These are phyloP conservation scores for Fregata magnificens DNA, from an alignment of 2,113 vertebrate species.

Conservation along the genomic window DNA sequence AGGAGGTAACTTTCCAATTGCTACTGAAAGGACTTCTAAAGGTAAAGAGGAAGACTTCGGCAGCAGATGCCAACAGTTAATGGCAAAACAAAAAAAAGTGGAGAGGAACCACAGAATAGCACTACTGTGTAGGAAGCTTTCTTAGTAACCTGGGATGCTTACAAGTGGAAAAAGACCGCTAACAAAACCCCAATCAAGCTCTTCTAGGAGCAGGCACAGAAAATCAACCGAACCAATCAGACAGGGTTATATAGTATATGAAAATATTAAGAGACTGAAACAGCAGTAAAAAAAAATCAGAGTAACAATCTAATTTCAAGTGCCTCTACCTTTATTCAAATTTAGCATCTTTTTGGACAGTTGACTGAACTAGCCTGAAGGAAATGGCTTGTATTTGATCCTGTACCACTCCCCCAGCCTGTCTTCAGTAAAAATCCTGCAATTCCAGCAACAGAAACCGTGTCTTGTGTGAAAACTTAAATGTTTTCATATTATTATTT, in stretches of 20 bases:
- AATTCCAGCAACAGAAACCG: neutral
- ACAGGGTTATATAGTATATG: neutral
- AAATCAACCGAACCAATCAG: neutral
- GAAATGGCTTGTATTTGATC: neutral
- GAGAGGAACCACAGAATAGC: neutral
- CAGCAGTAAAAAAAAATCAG: neutral
- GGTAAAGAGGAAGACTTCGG: neutral
- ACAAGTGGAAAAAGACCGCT: neutral
- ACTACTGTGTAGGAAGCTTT: neutral
- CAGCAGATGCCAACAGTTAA: neutral
- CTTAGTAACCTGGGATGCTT: neutral
- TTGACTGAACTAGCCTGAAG: neutral
- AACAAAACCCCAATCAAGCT: neutral
- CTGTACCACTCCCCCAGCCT: neutral
- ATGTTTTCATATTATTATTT: neutral
- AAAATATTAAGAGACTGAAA: neutral
- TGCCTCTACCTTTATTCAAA: neutral
- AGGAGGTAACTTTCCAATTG: neutral
- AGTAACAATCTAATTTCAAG: neutral
- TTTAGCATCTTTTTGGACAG: neutral
- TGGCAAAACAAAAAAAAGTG: neutral
- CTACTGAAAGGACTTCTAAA: neutral
- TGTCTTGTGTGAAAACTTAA: neutral
- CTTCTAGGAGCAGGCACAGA: neutral
- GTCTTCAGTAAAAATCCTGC: neutral